A percentile compares a stretch with the other conserved stretches of the same genome.
phyloP scores from a whole-genome alignment of 1,140 invertebrate species.

The Ips typographus region DNA sequence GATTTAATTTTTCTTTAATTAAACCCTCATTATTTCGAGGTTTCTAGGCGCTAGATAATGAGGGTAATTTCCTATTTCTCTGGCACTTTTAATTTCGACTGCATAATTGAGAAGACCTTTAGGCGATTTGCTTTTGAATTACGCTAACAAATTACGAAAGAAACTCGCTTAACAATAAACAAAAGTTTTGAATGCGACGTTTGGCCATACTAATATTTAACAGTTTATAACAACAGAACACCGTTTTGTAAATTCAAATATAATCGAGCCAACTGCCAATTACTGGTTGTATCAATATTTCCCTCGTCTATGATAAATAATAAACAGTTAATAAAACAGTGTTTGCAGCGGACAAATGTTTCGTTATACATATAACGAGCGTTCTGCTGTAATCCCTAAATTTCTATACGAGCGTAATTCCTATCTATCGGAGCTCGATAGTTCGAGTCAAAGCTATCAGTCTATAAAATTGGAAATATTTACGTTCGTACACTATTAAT shows the following conservation, averaged over 20 bases:
- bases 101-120: slow-evolving; percentile 9
- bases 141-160: neutral
- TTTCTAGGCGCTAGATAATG: slow-evolving; percentile 5
- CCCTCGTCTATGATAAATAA: neutral
- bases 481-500: too few species aligned
- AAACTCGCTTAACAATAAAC: neutral
- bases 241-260: neutral
- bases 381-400: too few species aligned
- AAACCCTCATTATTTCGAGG: slow-evolving; percentile 8
- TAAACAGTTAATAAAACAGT: neutral
- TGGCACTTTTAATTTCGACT: slow-evolving; percentile 10
- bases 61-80: slow-evolving; percentile 10
- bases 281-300: slow-evolving; percentile 1
- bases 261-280: neutral
- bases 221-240: neutral
- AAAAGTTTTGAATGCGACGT: neutral
- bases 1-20: slow-evolving; percentile 21
- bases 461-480: too few species aligned
- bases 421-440: too few species aligned
- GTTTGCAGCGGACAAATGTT: neutral
- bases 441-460: too few species aligned
- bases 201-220: neutral
- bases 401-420: too few species aligned
- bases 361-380: too few species aligned
- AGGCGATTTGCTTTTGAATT: neutral